Base-by-base conservation (phyloP, 1,140 invertebrate genomes). In the Conus ventricosus region DNA sequence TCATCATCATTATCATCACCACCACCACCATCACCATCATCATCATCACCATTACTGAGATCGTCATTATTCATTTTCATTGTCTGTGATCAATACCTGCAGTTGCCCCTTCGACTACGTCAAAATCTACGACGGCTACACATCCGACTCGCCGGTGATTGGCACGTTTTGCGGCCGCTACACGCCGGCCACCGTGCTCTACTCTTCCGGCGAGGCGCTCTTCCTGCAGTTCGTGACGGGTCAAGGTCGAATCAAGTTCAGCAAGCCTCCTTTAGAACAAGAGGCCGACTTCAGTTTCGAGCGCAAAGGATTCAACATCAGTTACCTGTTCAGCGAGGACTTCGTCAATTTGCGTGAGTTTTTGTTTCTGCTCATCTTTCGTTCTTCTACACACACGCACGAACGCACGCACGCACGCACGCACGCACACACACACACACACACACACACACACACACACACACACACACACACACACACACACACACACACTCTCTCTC, bases 41-140 rank as follows among this genome's bases (percentile, higher is more conserved):
- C 0, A 39, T 39, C 39, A 39, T 39, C 39, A 39, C 3, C 39
- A 39, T 39, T 39, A 39, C 39, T 39, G 39, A 39, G 39, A 39
- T 39, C 39, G 3, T 39, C 39, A 39, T 39, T 39, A 39, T 39
- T 39, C 39, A 39, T 39, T 0, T 39, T 39, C 39, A 39, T 60
- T 60, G 57, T 60, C 57, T 60, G 57, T 11, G 1, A 60, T 60
- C 57, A 60, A 60, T 15, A 60, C 15, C 57, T 60, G 8, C 96
- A 99, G 99, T 95, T 99, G 99, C 96, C 99, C 99, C 87, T 99
- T 99, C 96, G 99, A 99, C 96, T 98, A 97, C 95, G 97, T 99
- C 88, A 98, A 98, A 96, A 97, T 99, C 87, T 99, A 98, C 95
- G 99, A 99, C 96, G 99, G 99, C 88, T 96, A 97, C 85, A 97